phyloP scores from a whole-genome alignment of 2,888 invertebrate species.

The Ectemnius lituratus region DNA sequence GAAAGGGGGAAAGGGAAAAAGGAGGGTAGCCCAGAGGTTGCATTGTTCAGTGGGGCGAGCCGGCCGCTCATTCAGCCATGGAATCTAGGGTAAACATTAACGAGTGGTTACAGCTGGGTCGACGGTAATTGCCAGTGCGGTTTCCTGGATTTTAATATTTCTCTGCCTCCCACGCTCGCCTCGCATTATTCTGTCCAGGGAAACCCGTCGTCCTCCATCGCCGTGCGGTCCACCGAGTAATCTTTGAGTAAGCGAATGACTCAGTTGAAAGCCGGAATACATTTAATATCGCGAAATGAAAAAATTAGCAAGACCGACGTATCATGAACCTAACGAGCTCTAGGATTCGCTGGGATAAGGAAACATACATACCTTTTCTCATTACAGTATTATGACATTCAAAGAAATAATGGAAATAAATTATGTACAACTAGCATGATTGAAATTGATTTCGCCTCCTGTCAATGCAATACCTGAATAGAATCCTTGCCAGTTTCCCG shows the following conservation, averaged over 20 bases:
- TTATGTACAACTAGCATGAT: slow-evolving; percentile 18
- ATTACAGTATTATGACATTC: no score
- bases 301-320: slow-evolving; percentile 1
- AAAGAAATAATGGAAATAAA: no score
- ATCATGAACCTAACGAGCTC: neutral
- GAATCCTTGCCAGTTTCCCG: slow-evolving; percentile 76
- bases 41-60: neutral
- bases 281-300: slow-evolving; percentile 39
- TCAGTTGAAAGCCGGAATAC: slow-evolving; percentile 8
- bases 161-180: neutral
- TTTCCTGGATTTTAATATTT: slow-evolving; percentile 40
- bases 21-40: neutral
- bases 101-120: slow-evolving; percentile 10
- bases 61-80: no score
- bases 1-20: no score
- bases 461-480: slow-evolving; percentile 66
- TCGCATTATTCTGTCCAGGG: slow-evolving; percentile 7
- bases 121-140: slow-evolving; percentile 23
- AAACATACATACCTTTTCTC: neutral
- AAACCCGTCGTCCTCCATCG: slow-evolving; percentile 15
- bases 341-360: neutral
- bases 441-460: slow-evolving; percentile 21
- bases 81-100: slow-evolving; percentile 23
- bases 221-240: slow-evolving; percentile 9
- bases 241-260: slow-evolving; percentile 35